Percentiles rank a stretch among this genome's conserved stretches.
Evolutionary conservation across 2,113 vertebrate genomes (phyloP).

Genomic region (Cephalophus harveyi): DNA sequence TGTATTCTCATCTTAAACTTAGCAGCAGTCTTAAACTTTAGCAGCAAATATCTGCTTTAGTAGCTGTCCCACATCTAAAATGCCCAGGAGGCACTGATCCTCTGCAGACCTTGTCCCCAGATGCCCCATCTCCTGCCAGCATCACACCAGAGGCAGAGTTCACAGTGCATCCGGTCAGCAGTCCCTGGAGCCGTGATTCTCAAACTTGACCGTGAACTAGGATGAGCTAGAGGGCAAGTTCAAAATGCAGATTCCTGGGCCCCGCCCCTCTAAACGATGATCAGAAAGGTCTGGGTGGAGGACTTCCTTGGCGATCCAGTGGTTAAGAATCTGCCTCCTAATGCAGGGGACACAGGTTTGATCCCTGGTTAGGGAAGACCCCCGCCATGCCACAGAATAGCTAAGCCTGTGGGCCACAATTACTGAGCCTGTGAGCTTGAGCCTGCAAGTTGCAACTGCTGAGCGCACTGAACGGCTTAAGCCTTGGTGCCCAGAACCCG

Average conservation of each 20-base stretch:
- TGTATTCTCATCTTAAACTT: neutral
- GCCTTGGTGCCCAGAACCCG: neutral
- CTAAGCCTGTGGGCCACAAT: neutral
- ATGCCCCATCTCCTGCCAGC: fast-evolving
- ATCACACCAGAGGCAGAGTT: neutral
- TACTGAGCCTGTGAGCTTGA: neutral
- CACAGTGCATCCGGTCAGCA: neutral
- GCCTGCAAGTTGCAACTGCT: neutral
- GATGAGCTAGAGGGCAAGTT: neutral
- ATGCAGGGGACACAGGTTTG: neutral
- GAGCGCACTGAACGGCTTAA: neutral
- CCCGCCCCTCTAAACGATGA: neutral
- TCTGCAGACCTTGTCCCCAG: neutral
- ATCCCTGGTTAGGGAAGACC: neutral
- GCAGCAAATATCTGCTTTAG: neutral
- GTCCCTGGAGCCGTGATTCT: neutral
- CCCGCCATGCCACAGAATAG: neutral
- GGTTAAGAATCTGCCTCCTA: neutral
- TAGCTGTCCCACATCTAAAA: neutral
- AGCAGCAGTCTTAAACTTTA: neutral
- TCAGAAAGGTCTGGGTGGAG: neutral
- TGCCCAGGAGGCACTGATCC: neutral
- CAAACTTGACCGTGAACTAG: neutral
- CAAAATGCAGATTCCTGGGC: neutral
- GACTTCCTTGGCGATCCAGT: neutral